These are phyloP conservation scores for Acleris emargana DNA, from an alignment of 2,888 invertebrate genomes.

Conservation along the genomic window DNA sequence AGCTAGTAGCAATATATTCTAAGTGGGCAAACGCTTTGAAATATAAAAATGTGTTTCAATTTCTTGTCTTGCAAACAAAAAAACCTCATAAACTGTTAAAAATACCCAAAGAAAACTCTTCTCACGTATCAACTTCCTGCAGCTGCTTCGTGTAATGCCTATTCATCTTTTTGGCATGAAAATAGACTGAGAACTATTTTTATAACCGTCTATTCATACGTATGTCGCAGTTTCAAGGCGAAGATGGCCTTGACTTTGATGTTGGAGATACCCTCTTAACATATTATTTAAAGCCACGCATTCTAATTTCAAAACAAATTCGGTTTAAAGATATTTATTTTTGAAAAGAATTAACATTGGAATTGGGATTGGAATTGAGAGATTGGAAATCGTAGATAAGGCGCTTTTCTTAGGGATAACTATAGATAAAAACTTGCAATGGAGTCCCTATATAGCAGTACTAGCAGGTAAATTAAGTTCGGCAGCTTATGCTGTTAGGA, in stretches of 20 bases:
- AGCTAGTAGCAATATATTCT: not conserved
- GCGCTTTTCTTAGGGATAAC: too few relatives aligned
- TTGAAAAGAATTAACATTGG: too few relatives aligned
- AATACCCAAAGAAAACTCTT: not conserved
- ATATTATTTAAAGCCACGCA: not conserved
- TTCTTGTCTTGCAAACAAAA: too few relatives aligned
- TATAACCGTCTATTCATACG: not conserved
- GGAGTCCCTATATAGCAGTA: too few relatives aligned
- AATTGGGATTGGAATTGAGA: too few relatives aligned
- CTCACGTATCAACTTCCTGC: conserved; percentile 1
- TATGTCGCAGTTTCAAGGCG: not conserved
- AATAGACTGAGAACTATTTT: conserved; percentile 2
- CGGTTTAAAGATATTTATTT: too few relatives aligned
- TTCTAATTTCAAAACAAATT: too few relatives aligned
- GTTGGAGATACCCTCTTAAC: not conserved
- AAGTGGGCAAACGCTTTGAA: not conserved
- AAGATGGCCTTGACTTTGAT: not conserved
- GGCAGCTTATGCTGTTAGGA: too few relatives aligned
- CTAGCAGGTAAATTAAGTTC: too few relatives aligned
- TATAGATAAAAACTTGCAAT: too few relatives aligned
- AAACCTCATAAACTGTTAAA: not conserved
- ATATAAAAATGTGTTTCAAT: too few relatives aligned
- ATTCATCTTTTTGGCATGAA: conserved; percentile 24
- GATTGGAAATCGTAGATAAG: too few relatives aligned
- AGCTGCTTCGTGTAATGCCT: conserved; percentile 8